Evolutionary conservation across 2,888 invertebrate species (phyloP), one percentile per base, ranked within the genome.

Genomic region (Gibbula magus): DNA sequence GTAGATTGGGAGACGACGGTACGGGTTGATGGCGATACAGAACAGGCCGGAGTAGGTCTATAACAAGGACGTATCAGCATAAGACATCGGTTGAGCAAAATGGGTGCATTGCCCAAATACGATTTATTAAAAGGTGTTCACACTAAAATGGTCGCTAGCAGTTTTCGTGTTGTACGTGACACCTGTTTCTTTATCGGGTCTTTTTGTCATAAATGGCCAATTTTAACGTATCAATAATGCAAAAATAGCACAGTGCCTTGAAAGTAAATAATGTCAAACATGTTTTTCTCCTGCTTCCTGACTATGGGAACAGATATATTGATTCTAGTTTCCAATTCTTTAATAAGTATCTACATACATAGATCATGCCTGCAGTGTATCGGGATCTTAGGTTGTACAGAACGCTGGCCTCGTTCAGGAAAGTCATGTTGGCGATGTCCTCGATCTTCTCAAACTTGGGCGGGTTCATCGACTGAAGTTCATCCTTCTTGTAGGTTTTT

Each of bases 11-110:
- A 96, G 98, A 93, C 99, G 96, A 95, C 99, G 98, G 96, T 99
- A 99, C 89, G 99, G 99, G 95, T 99, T 99, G 96, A 99, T 98
- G 94, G 99, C 99, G 94, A 99, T 98, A 94, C 99, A 99, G 96
- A 99, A 99, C 94, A 99, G 96, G 94, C 99, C 99, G 92, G 99
- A 99, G 94, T 99, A 99, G 93, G 99, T 99, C 99, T 99, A 94
- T 77, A 94, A 92, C 84, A 29, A 2, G 16, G 29, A 79, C 20
- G 53, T 7, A 56, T 5, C 56, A 7, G 16, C 4, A 20, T 54
- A 20, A 5, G 10, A n/a, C 20, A 20, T 13, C 8, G 52, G 52
- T 8, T 13, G 8, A 13, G 8, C 52, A 52, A 52, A 13, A 18
- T 52, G 16, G 52, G 16, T 18, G 52, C 52, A 52, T 86, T 80